Evolutionary conservation across 2,888 invertebrate species (phyloP).

Genomic region (Quadroppia sp.): DNA sequence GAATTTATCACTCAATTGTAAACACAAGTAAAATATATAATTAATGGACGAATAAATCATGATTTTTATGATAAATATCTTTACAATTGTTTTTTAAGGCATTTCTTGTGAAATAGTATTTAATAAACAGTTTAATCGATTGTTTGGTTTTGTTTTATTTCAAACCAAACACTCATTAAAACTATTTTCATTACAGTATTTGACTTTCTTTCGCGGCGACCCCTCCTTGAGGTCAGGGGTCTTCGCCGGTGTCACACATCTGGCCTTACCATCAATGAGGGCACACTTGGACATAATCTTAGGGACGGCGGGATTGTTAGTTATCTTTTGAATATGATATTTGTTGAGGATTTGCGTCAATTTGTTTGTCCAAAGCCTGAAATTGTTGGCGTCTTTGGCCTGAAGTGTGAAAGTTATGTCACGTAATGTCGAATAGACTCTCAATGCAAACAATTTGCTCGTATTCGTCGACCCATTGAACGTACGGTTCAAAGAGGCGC

Average conservation of each 20-base stretch:
- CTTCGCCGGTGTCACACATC: too few relatives aligned
- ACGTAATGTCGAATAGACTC: constrained; percentile 19
- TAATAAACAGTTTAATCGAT: background rate
- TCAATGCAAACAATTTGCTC: constrained; percentile 10
- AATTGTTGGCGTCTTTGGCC: background rate
- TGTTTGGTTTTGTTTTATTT: background rate
- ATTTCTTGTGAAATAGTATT: background rate
- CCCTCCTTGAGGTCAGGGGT: background rate
- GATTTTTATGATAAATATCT: too few relatives aligned
- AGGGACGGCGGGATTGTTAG: constrained; percentile 16
- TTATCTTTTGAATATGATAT: background rate
- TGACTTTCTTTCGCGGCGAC: constrained; percentile 12
- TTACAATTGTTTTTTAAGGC: constrained; percentile 1
- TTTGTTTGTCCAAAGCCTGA: constrained; percentile 17
- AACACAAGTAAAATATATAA: too few relatives aligned
- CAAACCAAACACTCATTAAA: constrained; percentile 4
- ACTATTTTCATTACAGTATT: constrained; percentile 7
- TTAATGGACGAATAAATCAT: too few relatives aligned
- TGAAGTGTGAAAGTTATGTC: constrained; percentile 29
- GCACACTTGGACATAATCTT: constrained; percentile 29
- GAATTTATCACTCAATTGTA: too few relatives aligned
- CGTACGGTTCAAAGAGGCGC: constrained; percentile 9
- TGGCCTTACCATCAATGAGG: too few relatives aligned
- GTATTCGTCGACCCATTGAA: constrained; percentile 8
- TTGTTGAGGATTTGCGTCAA: constrained; percentile 5